Percentiles rank a stretch among this genome's conserved stretches.
phyloP scores from a whole-genome alignment of 1,140 invertebrate genomes.

The Gonioctena quinquepunctata region DNA sequence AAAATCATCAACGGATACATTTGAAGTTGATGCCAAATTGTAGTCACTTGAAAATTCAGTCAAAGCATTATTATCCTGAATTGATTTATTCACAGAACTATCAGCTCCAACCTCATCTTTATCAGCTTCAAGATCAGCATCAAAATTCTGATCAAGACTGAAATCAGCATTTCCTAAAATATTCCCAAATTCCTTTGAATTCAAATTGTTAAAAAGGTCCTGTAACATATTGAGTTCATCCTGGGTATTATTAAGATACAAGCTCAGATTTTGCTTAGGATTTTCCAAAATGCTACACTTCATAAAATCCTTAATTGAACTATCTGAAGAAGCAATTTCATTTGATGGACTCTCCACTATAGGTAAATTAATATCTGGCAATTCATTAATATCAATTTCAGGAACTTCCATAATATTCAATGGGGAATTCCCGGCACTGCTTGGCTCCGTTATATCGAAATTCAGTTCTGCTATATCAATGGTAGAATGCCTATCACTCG shows the following conservation, averaged over 20 bases:
- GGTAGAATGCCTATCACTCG: too few relatives aligned
- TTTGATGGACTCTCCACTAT: neutral
- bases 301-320: neutral
- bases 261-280: neutral
- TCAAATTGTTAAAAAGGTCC: constrained; percentile 3
- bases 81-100: neutral
- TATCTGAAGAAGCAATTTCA: neutral
- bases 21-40: neutral
- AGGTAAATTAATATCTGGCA: neutral
- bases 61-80: neutral
- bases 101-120: neutral
- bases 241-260: neutral
- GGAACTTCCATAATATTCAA: neutral
- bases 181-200: neutral
- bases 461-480: too few relatives aligned
- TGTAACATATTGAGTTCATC: constrained; percentile 3
- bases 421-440: too few relatives aligned
- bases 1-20: neutral
- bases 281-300: neutral
- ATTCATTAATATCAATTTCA: neutral
- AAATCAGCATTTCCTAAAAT: neutral
- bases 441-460: too few relatives aligned
- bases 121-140: neutral
- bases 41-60: neutral
- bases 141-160: neutral